phyloP scores from a whole-genome alignment of 2,797 vertebrate species.

The Echiichthys vipera region DNA sequence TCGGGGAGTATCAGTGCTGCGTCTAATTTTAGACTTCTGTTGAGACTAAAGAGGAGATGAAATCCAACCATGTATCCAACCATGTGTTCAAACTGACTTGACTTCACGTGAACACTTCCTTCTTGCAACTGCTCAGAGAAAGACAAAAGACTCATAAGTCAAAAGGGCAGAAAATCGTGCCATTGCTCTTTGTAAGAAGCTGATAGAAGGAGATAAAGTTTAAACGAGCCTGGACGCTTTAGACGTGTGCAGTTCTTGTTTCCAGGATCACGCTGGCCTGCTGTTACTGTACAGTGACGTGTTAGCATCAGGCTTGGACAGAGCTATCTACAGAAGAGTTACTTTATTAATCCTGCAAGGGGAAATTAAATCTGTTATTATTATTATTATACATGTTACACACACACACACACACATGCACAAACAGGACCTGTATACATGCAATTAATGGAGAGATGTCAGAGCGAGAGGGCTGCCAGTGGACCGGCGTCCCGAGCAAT shows the following conservation, averaged over 20 bases:
- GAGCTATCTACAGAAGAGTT: neutral
- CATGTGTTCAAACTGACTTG: neutral
- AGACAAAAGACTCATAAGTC: no score
- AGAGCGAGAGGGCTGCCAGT: no score
- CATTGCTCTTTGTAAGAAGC: neutral
- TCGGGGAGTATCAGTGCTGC: neutral
- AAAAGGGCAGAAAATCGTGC: no score
- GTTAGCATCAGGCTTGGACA: neutral
- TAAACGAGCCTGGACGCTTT: neutral
- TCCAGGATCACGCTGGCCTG: neutral
- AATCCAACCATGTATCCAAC: conserved; percentile 7
- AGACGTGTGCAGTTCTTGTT: neutral
- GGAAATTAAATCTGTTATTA: no score
- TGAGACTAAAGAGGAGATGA: neutral
- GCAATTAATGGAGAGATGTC: no score
- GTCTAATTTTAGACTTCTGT: conserved; percentile 54
- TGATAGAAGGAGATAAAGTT: neutral
- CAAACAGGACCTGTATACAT: no score
- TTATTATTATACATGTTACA: no score
- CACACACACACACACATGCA: no score
- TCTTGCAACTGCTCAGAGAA: no score
- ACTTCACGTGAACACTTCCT: neutral
- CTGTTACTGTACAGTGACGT: no score
- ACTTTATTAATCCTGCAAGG: no score
- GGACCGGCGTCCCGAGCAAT: no score